Percentiles rank a stretch among this genome's conserved stretches.
phyloP scores from a whole-genome alignment of 2,113 vertebrate genomes.

The Mugil cephalus region DNA sequence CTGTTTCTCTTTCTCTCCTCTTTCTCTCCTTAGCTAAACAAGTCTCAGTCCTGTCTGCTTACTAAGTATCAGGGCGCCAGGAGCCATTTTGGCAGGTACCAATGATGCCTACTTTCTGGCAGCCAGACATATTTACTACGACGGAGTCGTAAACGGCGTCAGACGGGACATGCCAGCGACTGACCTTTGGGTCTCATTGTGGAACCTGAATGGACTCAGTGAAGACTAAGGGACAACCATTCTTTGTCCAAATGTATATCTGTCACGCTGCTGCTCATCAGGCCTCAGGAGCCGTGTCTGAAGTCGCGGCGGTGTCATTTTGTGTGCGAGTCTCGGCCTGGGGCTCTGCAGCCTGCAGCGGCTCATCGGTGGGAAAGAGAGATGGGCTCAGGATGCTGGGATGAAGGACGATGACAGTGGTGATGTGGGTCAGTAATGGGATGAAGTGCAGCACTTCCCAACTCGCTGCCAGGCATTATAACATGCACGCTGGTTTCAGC shows the following conservation, averaged over 20 bases:
- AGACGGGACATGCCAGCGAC: slow-evolving; percentile 35
- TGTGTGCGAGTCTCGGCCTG: slow-evolving; percentile 13
- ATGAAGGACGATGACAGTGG: slow-evolving; percentile 35
- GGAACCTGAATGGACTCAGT: slow-evolving; percentile 57
- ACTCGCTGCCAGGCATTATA: slow-evolving; percentile 33
- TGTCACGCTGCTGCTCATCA: slow-evolving; percentile 37
- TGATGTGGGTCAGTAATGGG: slow-evolving; percentile 64
- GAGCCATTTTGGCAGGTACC: slow-evolving; percentile 21
- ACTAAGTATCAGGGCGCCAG: neutral
- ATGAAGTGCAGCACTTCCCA: slow-evolving; percentile 28
- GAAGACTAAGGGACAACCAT: slow-evolving; percentile 31
- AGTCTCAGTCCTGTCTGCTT: neutral
- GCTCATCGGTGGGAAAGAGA: slow-evolving; percentile 34
- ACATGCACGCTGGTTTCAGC: slow-evolving; percentile 35
- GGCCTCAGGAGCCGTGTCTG: slow-evolving; percentile 29
- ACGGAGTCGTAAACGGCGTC: slow-evolving; percentile 37
- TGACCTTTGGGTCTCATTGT: slow-evolving; percentile 33
- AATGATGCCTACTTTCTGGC: slow-evolving; percentile 18
- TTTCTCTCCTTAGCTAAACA: neutral
- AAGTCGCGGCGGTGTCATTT: slow-evolving; percentile 25
- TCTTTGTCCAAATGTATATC: slow-evolving; percentile 50
- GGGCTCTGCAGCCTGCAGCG: slow-evolving; percentile 30
- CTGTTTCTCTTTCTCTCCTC: slow-evolving; percentile 1
- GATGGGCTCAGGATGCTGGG: slow-evolving; percentile 46
- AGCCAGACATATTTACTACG: slow-evolving; percentile 31